Conservation (phyloP, 2,888 invertebrate species). For the Eristalinus aeneus region DNA sequence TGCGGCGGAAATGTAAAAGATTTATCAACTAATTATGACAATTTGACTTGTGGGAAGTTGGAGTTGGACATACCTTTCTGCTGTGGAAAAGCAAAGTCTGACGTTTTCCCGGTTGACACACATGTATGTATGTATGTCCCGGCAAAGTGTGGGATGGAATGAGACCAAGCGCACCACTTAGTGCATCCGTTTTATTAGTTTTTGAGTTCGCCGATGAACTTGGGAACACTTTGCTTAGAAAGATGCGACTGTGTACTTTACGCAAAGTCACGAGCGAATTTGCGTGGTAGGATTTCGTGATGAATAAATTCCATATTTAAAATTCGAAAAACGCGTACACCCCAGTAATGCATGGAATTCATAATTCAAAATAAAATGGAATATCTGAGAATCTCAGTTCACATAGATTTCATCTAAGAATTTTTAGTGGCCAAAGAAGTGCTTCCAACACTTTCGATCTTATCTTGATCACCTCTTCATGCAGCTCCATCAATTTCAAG, state of each 20-base stretch:
- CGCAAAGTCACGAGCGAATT: not conserved
- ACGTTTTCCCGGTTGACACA: not conserved
- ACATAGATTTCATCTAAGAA: not conserved
- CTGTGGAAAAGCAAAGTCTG: not conserved
- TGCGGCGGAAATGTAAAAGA: not conserved
- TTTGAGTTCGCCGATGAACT: not conserved
- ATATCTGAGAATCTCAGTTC: not conserved
- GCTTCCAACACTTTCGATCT: not conserved
- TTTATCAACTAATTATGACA: too few species aligned
- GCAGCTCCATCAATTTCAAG: constrained; percentile 9
- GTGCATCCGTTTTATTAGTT: not conserved
- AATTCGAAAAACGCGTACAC: not conserved
- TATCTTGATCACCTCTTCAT: not conserved
- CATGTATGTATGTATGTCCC: too few species aligned
- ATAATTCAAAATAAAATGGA: not conserved
- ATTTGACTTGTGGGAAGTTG: too few species aligned
- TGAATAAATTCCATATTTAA: not conserved
- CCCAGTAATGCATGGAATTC: not conserved
- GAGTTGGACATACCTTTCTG: too few species aligned
- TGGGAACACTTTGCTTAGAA: not conserved
- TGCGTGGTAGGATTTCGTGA: not conserved
- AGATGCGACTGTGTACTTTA: not conserved
- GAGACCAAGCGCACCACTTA: too few species aligned
- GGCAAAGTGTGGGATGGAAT: not conserved
- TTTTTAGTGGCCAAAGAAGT: not conserved